Evolutionary conservation across 2,113 vertebrate genomes (phyloP).

Genomic region (Nanorana parkeri): DNA sequence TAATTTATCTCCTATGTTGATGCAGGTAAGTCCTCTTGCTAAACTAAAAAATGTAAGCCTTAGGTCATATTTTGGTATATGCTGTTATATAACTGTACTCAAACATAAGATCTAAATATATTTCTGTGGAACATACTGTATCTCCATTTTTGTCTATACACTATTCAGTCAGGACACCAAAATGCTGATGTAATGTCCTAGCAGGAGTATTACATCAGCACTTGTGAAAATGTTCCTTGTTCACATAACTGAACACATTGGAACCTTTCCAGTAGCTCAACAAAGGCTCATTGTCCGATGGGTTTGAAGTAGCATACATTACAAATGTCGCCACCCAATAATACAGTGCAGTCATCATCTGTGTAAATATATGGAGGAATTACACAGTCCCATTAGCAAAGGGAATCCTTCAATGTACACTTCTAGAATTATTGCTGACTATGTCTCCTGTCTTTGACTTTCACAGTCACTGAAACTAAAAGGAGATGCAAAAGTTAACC

Average conservation of each 20-base stretch:
- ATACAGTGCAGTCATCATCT: not conserved
- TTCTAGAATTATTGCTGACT: too few relatives aligned
- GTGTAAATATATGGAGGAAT: too few relatives aligned
- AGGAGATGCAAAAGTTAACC: too few relatives aligned
- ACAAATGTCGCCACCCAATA: slow-evolving; percentile 4
- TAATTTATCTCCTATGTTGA: not conserved
- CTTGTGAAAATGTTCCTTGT: not conserved
- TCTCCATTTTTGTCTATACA: not conserved
- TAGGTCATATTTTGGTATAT: too few relatives aligned
- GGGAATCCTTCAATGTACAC: too few relatives aligned
- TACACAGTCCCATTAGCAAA: too few relatives aligned
- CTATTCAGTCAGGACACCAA: not conserved
- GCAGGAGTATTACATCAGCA: not conserved
- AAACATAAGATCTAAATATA: too few relatives aligned
- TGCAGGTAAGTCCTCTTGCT: not conserved
- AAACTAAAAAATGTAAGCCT: too few relatives aligned
- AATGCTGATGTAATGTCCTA: not conserved
- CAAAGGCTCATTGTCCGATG: slow-evolving; percentile 16
- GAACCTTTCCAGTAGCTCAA: slow-evolving; percentile 10
- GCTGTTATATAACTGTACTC: too few relatives aligned
- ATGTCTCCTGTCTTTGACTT: too few relatives aligned
- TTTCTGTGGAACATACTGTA: too few relatives aligned
- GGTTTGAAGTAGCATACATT: slow-evolving; percentile 16
- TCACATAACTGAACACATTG: slow-evolving; percentile 6
- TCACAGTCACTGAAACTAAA: too few relatives aligned